Percentiles rank a stretch among this genome's conserved stretches.
Evolutionary conservation across 2,888 invertebrate species (phyloP).

Genomic region (Mongoloraphidia duomilia): DNA sequence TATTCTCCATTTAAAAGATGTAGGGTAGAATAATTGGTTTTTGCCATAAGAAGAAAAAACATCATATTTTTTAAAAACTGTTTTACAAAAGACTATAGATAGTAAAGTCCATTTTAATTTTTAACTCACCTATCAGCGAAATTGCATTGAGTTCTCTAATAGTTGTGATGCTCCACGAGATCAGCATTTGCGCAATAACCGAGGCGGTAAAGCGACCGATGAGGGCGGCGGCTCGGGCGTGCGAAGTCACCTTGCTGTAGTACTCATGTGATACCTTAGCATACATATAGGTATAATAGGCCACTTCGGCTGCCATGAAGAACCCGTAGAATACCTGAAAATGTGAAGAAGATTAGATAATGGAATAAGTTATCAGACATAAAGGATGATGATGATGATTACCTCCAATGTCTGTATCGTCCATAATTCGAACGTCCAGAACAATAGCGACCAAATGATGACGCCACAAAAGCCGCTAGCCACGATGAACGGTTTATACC

Average conservation of each 20-base stretch:
- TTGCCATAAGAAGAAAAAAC: no score
- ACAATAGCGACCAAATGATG: slow-evolving; percentile 54
- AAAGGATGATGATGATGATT: slow-evolving; percentile 11
- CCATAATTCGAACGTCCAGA: slow-evolving; percentile 56
- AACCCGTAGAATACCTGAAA: slow-evolving; percentile 66
- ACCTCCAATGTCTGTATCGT: slow-evolving; percentile 48
- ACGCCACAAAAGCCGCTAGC: slow-evolving; percentile 61
- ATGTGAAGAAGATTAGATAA: neutral
- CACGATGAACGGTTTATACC: slow-evolving; percentile 80
- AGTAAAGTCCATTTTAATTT: no score
- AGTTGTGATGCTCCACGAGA: slow-evolving; percentile 30
- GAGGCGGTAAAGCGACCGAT: slow-evolving; percentile 67
- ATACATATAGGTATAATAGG: slow-evolving; percentile 88
- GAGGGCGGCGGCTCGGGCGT: slow-evolving; percentile 68
- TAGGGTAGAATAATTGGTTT: no score
- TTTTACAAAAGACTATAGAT: no score
- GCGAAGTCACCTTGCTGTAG: slow-evolving; percentile 74
- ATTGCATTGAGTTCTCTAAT: no score
- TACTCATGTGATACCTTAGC: slow-evolving; percentile 68
- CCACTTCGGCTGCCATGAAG: slow-evolving; percentile 79
- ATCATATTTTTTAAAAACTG: no score
- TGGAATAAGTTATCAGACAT: neutral
- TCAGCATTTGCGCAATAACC: slow-evolving; percentile 59
- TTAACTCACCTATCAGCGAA: no score
- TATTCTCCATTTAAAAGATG: no score